Conservation (phyloP, 2,113 vertebrate species). For the Notiomystis cincta region DNA sequence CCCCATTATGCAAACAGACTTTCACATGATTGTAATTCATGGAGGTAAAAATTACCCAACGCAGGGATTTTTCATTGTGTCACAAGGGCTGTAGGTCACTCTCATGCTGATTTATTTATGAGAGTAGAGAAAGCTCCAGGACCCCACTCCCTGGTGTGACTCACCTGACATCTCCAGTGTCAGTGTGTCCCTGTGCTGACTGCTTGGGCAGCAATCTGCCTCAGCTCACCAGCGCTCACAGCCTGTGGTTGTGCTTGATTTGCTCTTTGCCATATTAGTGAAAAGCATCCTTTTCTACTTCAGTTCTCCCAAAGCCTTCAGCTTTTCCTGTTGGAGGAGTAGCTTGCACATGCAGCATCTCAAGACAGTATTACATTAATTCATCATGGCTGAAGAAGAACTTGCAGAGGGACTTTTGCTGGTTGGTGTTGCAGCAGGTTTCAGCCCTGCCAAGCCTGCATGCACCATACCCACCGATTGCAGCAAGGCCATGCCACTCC, state of each 20-base stretch:
- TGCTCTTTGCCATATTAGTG: not conserved
- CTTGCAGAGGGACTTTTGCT: not conserved
- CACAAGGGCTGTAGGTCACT: not conserved
- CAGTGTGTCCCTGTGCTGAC: not conserved
- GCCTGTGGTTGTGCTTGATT: not conserved
- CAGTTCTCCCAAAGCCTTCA: not conserved
- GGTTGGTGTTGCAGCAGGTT: not conserved
- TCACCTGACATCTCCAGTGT: not conserved
- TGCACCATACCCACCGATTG: not conserved
- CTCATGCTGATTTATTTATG: not conserved
- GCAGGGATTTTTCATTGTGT: not conserved
- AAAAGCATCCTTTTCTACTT: not conserved
- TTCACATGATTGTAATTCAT: slow-evolving; percentile 16
- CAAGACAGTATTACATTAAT: not conserved
- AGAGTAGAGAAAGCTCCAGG: not conserved
- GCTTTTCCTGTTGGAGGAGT: not conserved
- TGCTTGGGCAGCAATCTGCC: not conserved
- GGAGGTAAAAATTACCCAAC: not conserved
- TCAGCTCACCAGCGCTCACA: not conserved
- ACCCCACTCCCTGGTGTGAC: not conserved
- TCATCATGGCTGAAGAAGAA: not conserved
- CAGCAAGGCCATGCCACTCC: not conserved
- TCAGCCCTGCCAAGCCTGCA: not conserved
- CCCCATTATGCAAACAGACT: not conserved
- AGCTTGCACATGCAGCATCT: not conserved